These are phyloP conservation scores for Volucella inanis DNA, from an alignment of 2,888 invertebrate genomes.

Conservation along the genomic window DNA sequence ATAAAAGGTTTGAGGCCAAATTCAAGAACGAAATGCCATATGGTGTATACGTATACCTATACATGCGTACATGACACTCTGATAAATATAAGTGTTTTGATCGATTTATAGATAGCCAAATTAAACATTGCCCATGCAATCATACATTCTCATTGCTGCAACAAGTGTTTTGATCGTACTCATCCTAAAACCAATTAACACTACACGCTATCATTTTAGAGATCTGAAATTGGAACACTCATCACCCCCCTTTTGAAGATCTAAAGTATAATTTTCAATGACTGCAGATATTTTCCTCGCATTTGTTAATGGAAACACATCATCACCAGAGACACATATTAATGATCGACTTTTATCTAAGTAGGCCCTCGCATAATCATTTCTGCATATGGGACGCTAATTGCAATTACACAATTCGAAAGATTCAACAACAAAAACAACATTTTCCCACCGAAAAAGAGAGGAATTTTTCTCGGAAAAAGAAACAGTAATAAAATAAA, in stretches of 20 bases:
- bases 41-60: slow-evolving; percentile 4
- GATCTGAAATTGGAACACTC: slow-evolving; percentile 60
- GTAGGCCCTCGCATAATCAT: slow-evolving; percentile 27
- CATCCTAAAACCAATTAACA: slow-evolving; percentile 49
- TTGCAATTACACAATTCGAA: slow-evolving; percentile 34
- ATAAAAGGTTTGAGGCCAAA: slow-evolving; percentile 7
- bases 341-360: slow-evolving; percentile 58
- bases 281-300: neutral
- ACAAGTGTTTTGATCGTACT: slow-evolving; percentile 46
- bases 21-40: slow-evolving; percentile 41
- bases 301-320: slow-evolving; percentile 40
- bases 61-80: slow-evolving; percentile 14
- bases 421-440: slow-evolving; percentile 5
- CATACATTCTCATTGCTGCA: slow-evolving; percentile 36
- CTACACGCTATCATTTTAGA: slow-evolving; percentile 41
- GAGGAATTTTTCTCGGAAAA: no score
- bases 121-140: slow-evolving; percentile 28
- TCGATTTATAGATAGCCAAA: slow-evolving; percentile 33
- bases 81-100: slow-evolving; percentile 36
- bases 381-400: slow-evolving; percentile 26
- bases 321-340: slow-evolving; percentile 37
- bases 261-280: slow-evolving; percentile 3
- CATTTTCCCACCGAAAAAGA: neutral
- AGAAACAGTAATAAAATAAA: neutral
- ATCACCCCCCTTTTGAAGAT: slow-evolving; percentile 3